These are phyloP conservation scores for Anguilla megastoma DNA, from an alignment of 2,797 vertebrate genomes.

Conservation along the genomic window DNA sequence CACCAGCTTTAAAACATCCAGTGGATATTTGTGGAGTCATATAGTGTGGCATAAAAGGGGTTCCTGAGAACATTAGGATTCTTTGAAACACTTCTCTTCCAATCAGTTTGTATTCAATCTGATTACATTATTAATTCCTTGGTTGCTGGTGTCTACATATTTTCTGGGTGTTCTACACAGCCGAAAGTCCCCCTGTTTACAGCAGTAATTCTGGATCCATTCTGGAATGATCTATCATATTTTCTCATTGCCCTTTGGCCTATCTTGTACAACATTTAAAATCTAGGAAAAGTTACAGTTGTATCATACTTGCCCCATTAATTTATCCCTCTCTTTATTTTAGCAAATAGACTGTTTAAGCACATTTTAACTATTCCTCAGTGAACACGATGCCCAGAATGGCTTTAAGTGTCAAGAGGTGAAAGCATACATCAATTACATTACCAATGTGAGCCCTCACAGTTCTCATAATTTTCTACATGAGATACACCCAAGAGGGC, in stretches of 20 bases:
- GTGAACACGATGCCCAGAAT: not conserved
- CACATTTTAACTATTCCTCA: not conserved
- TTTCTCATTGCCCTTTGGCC: not conserved
- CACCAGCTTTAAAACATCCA: not conserved
- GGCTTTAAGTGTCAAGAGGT: not conserved
- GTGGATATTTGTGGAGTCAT: not conserved
- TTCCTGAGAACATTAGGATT: not conserved
- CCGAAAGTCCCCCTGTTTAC: not conserved
- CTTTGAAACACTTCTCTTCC: not conserved
- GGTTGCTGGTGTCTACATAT: not conserved
- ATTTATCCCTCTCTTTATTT: not conserved
- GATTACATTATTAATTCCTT: not conserved
- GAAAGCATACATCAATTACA: not conserved
- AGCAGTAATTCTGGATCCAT: not conserved
- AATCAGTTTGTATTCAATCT: not conserved
- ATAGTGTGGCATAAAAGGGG: not conserved
- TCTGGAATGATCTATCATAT: not conserved
- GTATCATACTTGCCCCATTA: not conserved
- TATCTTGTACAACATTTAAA: not conserved
- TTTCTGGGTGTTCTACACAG: not conserved
- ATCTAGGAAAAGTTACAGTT: not conserved
- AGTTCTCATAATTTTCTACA: not conserved
- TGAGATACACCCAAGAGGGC: not conserved
- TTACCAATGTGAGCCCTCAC: not conserved
- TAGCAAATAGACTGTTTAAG: not conserved